Base-by-base conservation (phyloP, 2,113 vertebrate genomes). In the Cyanoramphus novaezelandiae region DNA sequence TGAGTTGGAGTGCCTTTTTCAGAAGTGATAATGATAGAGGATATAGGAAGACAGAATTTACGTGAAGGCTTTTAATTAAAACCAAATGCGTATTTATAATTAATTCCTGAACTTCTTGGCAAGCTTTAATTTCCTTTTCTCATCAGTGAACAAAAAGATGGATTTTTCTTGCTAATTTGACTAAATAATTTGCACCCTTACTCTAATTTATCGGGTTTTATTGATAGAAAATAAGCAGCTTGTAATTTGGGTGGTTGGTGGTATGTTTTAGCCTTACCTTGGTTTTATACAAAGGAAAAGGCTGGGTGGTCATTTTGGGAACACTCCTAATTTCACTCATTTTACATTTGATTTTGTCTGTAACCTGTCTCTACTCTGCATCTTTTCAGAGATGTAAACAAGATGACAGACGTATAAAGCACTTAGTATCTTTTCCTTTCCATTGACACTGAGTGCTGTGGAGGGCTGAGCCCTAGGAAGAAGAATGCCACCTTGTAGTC, bases 51-150 rank as follows among this genome's bases (percentile, higher is more conserved):
- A 88, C 1, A 37, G 21, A 88, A 88, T 90, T 91, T 86, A 46
- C 53, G 17, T 46, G 23, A 90, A 46, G 17, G 27, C 17, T 80
- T 95, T 91, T 86, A 86, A 88, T 96, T 86, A 92, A 95, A 91
- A 77, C 15, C 23, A 79, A 94, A 69, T 39, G 33, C n/a, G 17
- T 94, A 83, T 70, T 94, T 93, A 10, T 90, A 82, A 91, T 91
- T 80, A 77, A 82, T 92, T 85, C 44, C 67, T 46, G 63, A 80
- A 43, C 23, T 88, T 77, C 23, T 8, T 70, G 63, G 17, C 64
- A 92, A 74, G 6, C 33, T 88, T 39, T 50, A 55, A 77, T 92
- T 93, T 53, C 44, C n/a, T 80, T 65, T 52, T 88, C 88, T 77
- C 15, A 69, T 80, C 46, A 63, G 19, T 50, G 37, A 52, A 94